Evolutionary conservation across 30 jellyfish, hydroid and myxozoan genomes (phyloP).

Genomic region (Hydractinia echinata): DNA sequence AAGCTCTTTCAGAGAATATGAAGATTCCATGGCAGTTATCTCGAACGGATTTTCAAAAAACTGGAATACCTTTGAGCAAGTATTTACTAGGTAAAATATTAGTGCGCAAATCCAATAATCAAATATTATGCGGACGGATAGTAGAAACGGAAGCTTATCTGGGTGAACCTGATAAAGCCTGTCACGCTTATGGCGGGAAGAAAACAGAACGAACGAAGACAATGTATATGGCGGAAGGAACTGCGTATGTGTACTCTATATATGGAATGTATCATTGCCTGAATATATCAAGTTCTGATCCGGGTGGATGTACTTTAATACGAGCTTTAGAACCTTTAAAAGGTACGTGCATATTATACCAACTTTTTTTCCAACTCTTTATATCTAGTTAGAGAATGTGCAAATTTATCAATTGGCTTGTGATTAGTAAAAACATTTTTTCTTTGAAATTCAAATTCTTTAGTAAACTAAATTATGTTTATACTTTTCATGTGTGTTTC

Average conservation of each 20-base stretch:
- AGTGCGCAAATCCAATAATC: slow-evolving; percentile 21
- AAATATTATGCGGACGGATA: slow-evolving; percentile 46
- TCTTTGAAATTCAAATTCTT: too few species aligned
- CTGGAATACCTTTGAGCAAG: slow-evolving; percentile 46
- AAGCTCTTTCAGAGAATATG: too few species aligned
- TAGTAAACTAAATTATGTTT: too few species aligned
- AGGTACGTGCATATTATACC: slow-evolving; percentile 24
- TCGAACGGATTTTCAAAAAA: slow-evolving; percentile 26
- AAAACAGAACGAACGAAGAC: slow-evolving; percentile 77
- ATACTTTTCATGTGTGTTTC: not conserved
- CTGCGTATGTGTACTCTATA: slow-evolving; percentile 71
- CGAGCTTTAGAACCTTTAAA: slow-evolving; percentile 74
- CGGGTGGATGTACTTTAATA: slow-evolving; percentile 79
- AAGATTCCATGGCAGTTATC: not conserved
- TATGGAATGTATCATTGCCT: slow-evolving; percentile 86
- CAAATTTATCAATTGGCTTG: too few species aligned
- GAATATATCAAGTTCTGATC: slow-evolving; percentile 74
- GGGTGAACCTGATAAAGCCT: slow-evolving; percentile 75
- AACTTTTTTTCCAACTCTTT: too few species aligned
- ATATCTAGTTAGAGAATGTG: too few species aligned
- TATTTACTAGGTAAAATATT: slow-evolving; percentile 62
- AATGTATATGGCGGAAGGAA: slow-evolving; percentile 79
- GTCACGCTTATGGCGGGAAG: slow-evolving; percentile 85
- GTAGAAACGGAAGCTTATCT: slow-evolving; percentile 88
- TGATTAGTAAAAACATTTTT: too few species aligned